Conservation (phyloP, 2,113 vertebrate genomes). For the Glaucidium brasilianum region DNA sequence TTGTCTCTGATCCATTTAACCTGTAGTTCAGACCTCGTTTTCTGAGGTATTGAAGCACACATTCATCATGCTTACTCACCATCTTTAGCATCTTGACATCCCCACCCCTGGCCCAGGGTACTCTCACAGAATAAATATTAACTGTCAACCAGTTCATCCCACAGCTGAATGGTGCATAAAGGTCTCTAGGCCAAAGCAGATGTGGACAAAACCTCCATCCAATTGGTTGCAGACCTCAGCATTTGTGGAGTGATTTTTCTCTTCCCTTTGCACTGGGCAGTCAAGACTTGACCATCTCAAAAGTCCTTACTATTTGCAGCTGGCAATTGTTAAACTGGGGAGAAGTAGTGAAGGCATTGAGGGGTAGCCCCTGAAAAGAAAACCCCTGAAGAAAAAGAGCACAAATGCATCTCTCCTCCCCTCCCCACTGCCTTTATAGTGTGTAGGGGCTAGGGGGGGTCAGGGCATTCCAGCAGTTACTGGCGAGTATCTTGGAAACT, state of each 20-base stretch:
- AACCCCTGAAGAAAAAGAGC: neutral
- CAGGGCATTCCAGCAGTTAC: constrained; percentile 81
- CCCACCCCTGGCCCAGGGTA: neutral
- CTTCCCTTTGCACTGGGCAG: neutral
- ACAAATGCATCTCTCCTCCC: neutral
- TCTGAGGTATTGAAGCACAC: neutral
- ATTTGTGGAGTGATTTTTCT: neutral
- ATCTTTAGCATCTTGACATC: neutral
- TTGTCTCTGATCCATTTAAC: neutral
- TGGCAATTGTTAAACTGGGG: neutral
- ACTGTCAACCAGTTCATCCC: neutral
- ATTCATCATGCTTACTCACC: neutral
- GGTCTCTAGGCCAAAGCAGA: neutral
- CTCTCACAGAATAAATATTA: neutral
- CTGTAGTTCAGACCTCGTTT: neutral
- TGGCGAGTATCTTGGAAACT: constrained; percentile 83
- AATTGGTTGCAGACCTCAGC: neutral
- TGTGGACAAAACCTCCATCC: neutral
- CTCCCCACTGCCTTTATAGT: neutral
- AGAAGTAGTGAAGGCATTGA: neutral
- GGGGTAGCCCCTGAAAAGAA: neutral
- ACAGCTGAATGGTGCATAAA: neutral
- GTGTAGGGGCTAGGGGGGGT: neutral
- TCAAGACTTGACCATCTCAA: neutral
- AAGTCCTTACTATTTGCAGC: neutral